Percentiles rank a stretch among this genome's conserved stretches.
These are phyloP conservation scores for Anguilla obscura DNA, from an alignment of 2,797 vertebrate genomes.

Conservation along the genomic window DNA sequence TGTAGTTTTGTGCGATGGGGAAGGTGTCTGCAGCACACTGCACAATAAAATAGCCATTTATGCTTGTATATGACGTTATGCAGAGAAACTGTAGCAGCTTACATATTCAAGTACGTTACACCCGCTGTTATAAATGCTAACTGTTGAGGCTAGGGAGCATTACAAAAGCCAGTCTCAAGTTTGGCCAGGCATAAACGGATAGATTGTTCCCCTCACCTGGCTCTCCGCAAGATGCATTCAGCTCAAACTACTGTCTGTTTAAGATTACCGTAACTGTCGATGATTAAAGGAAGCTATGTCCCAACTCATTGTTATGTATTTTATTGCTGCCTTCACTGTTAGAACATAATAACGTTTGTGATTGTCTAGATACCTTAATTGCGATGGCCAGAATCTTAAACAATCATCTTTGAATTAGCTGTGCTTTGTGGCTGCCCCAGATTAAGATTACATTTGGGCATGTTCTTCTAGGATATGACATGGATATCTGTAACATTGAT, in stretches of 20 bases:
- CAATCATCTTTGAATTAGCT: not conserved
- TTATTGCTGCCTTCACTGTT: too few relatives aligned
- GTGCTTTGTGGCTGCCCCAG: not conserved
- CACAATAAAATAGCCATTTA: not conserved
- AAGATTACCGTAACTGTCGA: not conserved
- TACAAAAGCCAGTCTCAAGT: not conserved
- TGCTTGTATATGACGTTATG: not conserved
- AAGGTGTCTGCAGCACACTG: not conserved
- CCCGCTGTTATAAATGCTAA: not conserved
- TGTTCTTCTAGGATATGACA: too few relatives aligned
- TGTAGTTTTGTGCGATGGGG: not conserved
- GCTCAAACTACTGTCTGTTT: not conserved
- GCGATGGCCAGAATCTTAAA: not conserved
- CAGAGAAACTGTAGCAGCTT: not conserved
- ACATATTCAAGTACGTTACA: not conserved
- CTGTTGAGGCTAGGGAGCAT: not conserved
- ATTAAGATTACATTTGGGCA: not conserved
- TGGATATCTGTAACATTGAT: not conserved
- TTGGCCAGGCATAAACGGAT: not conserved
- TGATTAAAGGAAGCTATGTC: not conserved
- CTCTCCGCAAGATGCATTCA: not conserved
- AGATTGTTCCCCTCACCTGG: not conserved
- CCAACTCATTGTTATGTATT: too few relatives aligned
- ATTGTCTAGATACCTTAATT: not conserved
- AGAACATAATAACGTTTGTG: not conserved